Percentiles rank a stretch among this genome's conserved stretches.
Conservation (phyloP, 1,140 invertebrate species). For the Cherax destructor region DNA sequence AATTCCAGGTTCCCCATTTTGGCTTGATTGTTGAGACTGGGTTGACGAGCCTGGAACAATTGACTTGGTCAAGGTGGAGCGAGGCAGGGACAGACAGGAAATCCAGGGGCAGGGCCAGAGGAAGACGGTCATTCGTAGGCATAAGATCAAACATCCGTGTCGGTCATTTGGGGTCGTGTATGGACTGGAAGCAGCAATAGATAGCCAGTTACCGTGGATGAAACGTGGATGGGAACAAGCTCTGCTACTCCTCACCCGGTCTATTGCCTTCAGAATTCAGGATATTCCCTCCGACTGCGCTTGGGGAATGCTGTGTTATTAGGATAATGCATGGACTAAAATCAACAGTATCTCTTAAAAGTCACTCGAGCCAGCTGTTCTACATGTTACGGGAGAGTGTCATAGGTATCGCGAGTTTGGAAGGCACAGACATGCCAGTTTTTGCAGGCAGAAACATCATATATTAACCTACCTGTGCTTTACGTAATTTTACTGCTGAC, state of each 20-base stretch:
- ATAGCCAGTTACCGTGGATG: not conserved
- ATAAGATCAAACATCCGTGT: not conserved
- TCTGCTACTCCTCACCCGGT: not conserved
- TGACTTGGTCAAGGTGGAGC: not conserved
- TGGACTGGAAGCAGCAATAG: not conserved
- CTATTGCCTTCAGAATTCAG: no score
- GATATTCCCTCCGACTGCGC: no score
- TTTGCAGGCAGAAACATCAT: no score
- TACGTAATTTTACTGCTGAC: no score
- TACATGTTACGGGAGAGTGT: no score
- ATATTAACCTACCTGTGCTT: no score
- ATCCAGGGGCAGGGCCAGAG: not conserved
- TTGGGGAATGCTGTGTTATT: no score
- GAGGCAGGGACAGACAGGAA: not conserved
- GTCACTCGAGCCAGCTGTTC: no score
- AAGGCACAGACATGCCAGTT: no score
- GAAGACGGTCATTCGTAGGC: not conserved
- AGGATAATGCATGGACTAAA: no score
- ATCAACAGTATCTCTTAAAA: no score
- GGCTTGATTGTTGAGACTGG: constrained; percentile 11
- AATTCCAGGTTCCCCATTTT: constrained; percentile 1
- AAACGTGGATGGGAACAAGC: not conserved
- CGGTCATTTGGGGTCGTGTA: not conserved
- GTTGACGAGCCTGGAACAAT: not conserved
- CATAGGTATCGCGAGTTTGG: no score